These are phyloP conservation scores for Nasua narica DNA, from an alignment of 2,797 vertebrate genomes.

Conservation along the genomic window DNA sequence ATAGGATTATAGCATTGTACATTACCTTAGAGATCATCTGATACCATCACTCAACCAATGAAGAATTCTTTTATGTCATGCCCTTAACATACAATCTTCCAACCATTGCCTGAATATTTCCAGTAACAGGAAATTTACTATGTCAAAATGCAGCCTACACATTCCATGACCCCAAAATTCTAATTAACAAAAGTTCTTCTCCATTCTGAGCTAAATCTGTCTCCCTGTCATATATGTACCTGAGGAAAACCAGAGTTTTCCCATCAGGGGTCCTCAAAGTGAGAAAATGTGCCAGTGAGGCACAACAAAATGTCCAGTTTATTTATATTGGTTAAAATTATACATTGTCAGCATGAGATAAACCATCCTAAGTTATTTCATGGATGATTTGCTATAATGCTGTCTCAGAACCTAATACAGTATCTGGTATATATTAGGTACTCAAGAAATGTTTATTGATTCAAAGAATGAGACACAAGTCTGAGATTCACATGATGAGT, in stretches of 20 bases:
- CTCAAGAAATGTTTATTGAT: constrained; percentile 20
- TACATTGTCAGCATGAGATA: neutral
- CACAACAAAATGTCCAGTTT: neutral
- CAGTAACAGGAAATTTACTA: constrained; percentile 9
- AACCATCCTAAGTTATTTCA: neutral
- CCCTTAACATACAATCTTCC: neutral
- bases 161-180: constrained; percentile 20
- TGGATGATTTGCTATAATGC: neutral
- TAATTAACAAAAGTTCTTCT: constrained; percentile 41
- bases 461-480: neutral
- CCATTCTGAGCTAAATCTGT: constrained; percentile 28
- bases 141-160: neutral
- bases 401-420: neutral
- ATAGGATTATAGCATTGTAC: neutral
- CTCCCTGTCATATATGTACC: neutral
- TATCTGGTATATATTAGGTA: neutral
- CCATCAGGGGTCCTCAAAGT: neutral
- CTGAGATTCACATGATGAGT: neutral
- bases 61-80: neutral
- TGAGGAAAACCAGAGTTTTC: constrained; percentile 24
- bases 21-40: constrained; percentile 1
- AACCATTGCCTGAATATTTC: constrained; percentile 11
- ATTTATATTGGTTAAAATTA: constrained; percentile 28
- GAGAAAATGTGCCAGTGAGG: neutral
- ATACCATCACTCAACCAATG: neutral